Percentiles rank a stretch among this genome's conserved stretches.
Conservation (phyloP, 2,113 vertebrate species). For the Anhinga rufa region DNA sequence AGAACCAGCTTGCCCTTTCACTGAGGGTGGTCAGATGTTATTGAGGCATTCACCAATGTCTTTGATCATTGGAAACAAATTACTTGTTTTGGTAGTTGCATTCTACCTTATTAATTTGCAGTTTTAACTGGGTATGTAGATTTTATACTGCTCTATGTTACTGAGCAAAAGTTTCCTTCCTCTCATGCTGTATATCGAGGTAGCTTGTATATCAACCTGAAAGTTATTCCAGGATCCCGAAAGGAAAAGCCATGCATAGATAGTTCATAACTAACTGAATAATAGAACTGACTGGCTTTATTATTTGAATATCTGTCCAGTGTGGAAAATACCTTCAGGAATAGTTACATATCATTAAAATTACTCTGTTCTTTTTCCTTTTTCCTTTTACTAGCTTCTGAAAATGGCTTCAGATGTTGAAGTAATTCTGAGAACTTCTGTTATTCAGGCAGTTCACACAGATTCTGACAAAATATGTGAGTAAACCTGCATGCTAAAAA, state of each 20-base stretch:
- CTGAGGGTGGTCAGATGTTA: not conserved
- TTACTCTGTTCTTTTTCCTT: not conserved
- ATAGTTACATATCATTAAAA: not conserved
- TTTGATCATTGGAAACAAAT: not conserved
- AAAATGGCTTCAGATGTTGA: constrained; percentile 80
- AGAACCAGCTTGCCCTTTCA: not conserved
- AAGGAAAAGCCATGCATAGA: not conserved
- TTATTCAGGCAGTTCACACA: constrained; percentile 77
- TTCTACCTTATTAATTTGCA: not conserved
- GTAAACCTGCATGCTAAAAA: not conserved
- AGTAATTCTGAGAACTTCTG: constrained; percentile 75
- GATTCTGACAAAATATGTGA: constrained; percentile 67
- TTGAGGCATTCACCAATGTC: not conserved
- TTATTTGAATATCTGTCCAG: not conserved
- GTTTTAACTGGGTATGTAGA: not conserved
- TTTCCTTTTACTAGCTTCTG: constrained; percentile 64
- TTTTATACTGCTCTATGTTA: not conserved
- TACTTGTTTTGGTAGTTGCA: not conserved
- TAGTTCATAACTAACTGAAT: not conserved
- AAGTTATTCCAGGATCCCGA: not conserved
- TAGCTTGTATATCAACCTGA: not conserved
- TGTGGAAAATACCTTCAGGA: not conserved
- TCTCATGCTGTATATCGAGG: not conserved
- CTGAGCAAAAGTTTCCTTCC: not conserved
- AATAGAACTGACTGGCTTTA: not conserved